Base-by-base conservation (phyloP, 2,113 vertebrate genomes). In the Pomatostomus ruficeps region DNA sequence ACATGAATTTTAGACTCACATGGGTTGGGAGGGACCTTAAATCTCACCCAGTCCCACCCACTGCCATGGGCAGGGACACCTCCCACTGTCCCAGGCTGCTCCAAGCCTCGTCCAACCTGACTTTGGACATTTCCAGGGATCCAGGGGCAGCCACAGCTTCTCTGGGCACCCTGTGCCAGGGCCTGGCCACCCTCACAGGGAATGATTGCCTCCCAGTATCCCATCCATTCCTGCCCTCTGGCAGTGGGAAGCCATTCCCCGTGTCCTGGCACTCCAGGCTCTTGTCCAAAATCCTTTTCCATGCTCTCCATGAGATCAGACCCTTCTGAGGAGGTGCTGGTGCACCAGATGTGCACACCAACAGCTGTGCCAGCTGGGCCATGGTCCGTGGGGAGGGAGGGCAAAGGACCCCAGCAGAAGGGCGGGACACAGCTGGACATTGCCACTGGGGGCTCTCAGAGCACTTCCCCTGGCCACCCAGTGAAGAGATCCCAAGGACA, bases 21-120 rank as follows among this genome's bases (percentile, higher is more conserved):
- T 23, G 54, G 8, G 14, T 11, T 52, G 28, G 45, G 31, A 51
- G 26, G 23, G 25, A 51, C 24, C 2, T 85, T 20, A 76, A 22
- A 76, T 17, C 17, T 2, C 71, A 51, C 9, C 36, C 20, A 14
- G 7, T 38, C 1, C 67, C 46, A 8, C 5, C 20, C 25, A n/a
- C 25, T 62, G 26, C 38, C 46, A 22, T 15, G 11, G 46, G n/a
- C 48, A 72, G 52, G 22, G 22, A 43, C 52, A 43, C 1, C 18
- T 85, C 0, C 7, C 36, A 36, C 17, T 26, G 0, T 2, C 31
- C 33, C 83, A 67, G 25, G 9, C 0, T 31, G 43, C 31, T 76
- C 36, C 61, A 5, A 57, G 10, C 7, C 20, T 10, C 0, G 0
- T 35, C 31, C 43, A 76, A 0, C 52, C 45, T 36, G 45, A 26